phyloP scores from a whole-genome alignment of 2,113 vertebrate genomes.

The Daubentonia madagascariensis region DNA sequence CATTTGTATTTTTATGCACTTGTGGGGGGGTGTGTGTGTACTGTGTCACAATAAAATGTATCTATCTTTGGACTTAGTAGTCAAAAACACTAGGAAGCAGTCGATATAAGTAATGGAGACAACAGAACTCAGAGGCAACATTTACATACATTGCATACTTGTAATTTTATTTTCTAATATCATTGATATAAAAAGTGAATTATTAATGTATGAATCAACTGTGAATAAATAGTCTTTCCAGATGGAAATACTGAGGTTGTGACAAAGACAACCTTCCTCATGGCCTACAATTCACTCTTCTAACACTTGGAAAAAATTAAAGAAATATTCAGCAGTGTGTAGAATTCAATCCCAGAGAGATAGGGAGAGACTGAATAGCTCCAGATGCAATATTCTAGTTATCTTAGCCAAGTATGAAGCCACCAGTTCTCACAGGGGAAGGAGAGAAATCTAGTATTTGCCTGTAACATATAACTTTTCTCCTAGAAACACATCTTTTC shows the following conservation, averaged over 20 bases:
- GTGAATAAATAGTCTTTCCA: background rate
- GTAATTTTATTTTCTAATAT: conserved; percentile 3
- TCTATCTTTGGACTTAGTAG: background rate
- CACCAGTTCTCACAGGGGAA: background rate
- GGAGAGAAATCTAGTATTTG: background rate
- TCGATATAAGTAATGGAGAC: background rate
- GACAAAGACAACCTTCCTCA: background rate
- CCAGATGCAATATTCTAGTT: background rate
- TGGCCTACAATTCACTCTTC: background rate
- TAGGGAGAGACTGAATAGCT: background rate
- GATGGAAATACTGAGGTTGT: background rate
- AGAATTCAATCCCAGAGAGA: background rate
- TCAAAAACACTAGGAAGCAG: background rate
- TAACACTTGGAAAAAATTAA: background rate
- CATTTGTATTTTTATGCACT: background rate
- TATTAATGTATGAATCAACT: background rate
- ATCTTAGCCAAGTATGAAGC: background rate
- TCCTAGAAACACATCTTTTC: background rate
- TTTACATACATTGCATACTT: background rate
- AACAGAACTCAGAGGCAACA: background rate
- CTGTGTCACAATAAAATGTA: background rate
- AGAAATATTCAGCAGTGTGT: background rate
- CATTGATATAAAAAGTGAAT: background rate
- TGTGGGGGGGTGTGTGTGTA: background rate
- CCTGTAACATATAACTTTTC: background rate